phyloP scores from a whole-genome alignment of 2,888 invertebrate genomes.

The Alitta virens region DNA sequence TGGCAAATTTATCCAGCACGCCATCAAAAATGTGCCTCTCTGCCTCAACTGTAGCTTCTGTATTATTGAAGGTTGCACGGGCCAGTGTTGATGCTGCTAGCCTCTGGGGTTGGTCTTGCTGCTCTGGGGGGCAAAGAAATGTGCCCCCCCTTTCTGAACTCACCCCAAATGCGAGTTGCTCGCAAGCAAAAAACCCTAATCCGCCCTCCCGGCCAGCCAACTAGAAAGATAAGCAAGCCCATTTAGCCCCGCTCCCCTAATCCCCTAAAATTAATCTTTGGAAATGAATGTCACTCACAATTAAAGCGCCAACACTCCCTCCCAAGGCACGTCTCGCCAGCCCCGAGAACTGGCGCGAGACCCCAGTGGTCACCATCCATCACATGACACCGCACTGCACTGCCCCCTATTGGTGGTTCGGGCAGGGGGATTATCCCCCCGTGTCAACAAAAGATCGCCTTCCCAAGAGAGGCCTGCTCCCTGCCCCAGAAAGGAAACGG shows the following conservation, averaged over 20 bases:
- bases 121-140: too few species aligned
- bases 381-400: constrained; percentile 8
- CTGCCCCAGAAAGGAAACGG: too few species aligned
- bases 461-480: too few species aligned
- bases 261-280: constrained; percentile 23
- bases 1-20: constrained; percentile 11
- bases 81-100: too few species aligned
- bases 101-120: too few species aligned
- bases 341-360: not conserved
- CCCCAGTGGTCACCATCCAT: not conserved
- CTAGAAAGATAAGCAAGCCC: constrained; percentile 22
- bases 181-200: too few species aligned
- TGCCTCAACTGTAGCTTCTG: not conserved
- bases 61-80: not conserved
- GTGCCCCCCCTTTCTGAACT: too few species aligned
- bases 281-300: constrained; percentile 21
- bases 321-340: not conserved
- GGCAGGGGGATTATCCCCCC: too few species aligned
- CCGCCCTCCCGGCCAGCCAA: too few species aligned
- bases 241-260: constrained; percentile 14
- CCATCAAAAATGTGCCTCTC: not conserved
- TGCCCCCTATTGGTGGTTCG: not conserved
- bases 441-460: too few species aligned
- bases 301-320: constrained; percentile 12
- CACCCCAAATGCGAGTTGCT: too few species aligned